These are phyloP conservation scores for Panurus biarmicus DNA, from an alignment of 2,113 vertebrate genomes.

Conservation along the genomic window DNA sequence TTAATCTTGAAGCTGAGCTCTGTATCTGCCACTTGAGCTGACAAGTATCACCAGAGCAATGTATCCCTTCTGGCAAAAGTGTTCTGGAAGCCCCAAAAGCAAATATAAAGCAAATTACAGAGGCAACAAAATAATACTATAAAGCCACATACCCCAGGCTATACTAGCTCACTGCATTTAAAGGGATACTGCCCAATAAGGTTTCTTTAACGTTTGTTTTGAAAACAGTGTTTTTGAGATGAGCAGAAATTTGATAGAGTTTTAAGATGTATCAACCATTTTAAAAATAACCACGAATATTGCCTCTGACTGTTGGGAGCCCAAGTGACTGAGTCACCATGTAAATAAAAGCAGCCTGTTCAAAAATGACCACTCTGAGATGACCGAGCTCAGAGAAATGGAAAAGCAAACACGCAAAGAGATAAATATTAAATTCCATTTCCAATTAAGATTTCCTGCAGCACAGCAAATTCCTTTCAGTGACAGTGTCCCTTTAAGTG, in stretches of 20 bases:
- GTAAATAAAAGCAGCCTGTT: not conserved
- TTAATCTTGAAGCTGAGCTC: not conserved
- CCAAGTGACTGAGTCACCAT: not conserved
- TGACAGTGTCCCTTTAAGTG: conserved; percentile 68
- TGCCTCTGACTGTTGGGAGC: not conserved
- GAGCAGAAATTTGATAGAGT: not conserved
- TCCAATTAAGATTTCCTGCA: not conserved
- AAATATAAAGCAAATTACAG: conserved; percentile 29
- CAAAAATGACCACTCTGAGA: not conserved
- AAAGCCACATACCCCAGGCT: conserved; percentile 26
- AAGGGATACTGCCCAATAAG: conserved; percentile 59
- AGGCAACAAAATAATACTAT: not conserved
- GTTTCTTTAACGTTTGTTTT: not conserved
- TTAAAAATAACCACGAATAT: not conserved
- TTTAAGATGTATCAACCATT: not conserved
- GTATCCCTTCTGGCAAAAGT: conserved; percentile 1
- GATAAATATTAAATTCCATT: not conserved
- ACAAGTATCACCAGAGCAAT: not conserved
- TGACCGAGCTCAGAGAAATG: not conserved
- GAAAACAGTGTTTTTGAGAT: not conserved
- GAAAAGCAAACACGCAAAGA: not conserved
- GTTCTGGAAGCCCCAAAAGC: conserved; percentile 57
- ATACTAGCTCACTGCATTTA: not conserved
- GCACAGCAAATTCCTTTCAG: not conserved
- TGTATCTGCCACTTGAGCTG: not conserved